These are phyloP conservation scores for Oreochromis grahami DNA, from an alignment of 2,797 vertebrate species.

Conservation along the genomic window DNA sequence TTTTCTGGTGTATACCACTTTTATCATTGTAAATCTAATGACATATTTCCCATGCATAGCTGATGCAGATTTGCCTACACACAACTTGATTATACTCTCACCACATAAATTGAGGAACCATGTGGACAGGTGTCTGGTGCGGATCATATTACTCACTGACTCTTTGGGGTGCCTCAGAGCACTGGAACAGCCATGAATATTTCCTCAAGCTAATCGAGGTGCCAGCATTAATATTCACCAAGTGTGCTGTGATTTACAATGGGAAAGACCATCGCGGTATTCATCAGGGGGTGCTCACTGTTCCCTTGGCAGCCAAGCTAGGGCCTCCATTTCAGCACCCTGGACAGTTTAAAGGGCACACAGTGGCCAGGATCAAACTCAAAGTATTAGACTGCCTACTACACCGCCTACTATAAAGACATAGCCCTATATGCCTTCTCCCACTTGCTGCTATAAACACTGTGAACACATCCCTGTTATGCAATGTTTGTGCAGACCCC, in stretches of 20 bases:
- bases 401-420: constrained; percentile 11
- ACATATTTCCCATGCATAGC: not conserved
- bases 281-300: constrained; percentile 2
- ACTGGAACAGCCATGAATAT: constrained; percentile 52
- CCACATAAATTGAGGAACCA: constrained; percentile 29
- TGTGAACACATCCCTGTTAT: constrained; percentile 9
- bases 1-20: not conserved
- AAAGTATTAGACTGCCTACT: not conserved
- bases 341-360: constrained; percentile 30
- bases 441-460: constrained; percentile 21
- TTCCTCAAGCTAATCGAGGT: constrained; percentile 58
- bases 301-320: not conserved
- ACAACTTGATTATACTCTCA: constrained; percentile 3
- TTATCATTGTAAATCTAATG: not conserved
- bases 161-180: constrained; percentile 50
- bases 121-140: constrained; percentile 51
- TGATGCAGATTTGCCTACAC: constrained; percentile 4
- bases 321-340: constrained; percentile 12
- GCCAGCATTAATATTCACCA: constrained; percentile 61
- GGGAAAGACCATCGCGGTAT: constrained; percentile 31
- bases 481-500: constrained; percentile 17
- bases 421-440: constrained; percentile 13
- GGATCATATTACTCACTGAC: constrained; percentile 54
- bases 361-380: not conserved
- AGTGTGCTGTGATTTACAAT: constrained; percentile 49